Evolutionary conservation across 2,797 vertebrate genomes (phyloP).

Genomic region (Pseudotriccus pelzelni): DNA sequence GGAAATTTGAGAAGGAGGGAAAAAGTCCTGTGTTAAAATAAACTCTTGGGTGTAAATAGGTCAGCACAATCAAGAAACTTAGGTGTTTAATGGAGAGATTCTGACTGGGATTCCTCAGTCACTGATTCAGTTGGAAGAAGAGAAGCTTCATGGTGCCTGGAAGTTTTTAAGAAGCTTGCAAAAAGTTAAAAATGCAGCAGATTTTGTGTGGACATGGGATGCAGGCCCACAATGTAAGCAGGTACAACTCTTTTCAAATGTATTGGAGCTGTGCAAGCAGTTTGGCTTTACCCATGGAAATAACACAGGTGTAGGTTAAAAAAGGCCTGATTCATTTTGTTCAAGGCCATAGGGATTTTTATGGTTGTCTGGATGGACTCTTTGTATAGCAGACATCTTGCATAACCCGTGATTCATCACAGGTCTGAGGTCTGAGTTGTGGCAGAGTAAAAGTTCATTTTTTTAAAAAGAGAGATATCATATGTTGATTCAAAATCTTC

Average conservation of each 20-base stretch:
- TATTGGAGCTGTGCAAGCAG: not conserved
- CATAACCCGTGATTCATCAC: not conserved
- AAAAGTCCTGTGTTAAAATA: conserved; percentile 1
- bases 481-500: not conserved
- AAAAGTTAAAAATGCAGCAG: not conserved
- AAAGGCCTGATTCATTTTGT: not conserved
- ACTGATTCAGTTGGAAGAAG: not conserved
- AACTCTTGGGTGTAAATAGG: conserved; percentile 23
- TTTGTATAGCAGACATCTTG: not conserved
- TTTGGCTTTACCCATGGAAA: not conserved
- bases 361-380: not conserved
- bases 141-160: not conserved
- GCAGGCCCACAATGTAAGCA: not conserved
- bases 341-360: not conserved
- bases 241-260: not conserved
- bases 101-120: not conserved
- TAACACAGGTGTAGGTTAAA: not conserved
- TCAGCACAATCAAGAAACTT: not conserved
- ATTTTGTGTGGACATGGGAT: not conserved
- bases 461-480: not conserved
- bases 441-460: not conserved
- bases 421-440: not conserved
- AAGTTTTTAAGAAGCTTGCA: not conserved
- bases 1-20: not conserved
- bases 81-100: not conserved